Base-by-base conservation (phyloP, 1,140 invertebrate genomes). In the Heliconius melpomene region DNA sequence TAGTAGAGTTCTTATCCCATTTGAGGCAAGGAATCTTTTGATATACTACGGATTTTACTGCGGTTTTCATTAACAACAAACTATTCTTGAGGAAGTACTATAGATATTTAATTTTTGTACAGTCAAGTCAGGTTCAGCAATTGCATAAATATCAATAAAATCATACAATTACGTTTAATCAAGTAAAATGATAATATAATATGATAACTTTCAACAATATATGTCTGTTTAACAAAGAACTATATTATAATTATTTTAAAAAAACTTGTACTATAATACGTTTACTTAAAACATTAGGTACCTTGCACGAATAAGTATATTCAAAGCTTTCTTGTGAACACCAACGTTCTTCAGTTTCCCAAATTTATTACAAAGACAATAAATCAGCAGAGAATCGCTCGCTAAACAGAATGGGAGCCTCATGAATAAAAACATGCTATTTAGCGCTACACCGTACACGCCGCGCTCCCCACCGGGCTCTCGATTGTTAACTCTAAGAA, bases 361-460 rank as follows among this genome's bases (percentile, higher is more conserved):
- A 89, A 90, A 94, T 93, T 91, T 92, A 91, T 93, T 90, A 91
- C 88, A 82, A 87, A 89, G 86, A 90, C 90, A 87, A 89, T 94
- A 93, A 93, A 93, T 94, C 93, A 93, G 90, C 86, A 83, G 86
- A 88, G 87, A 88, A 87, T 90, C 86, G 89, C 91, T 90, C 88
- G 90, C 91, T 89, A 91, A 92, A 92, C 90, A 91, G 87, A 94
- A 92, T 90, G 88, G 89, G 88, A 89, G 85, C 81, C 91, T 94
- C 92, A 93, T 93, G 92, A 94, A 94, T 94, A 93, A 94, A 94
- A 92, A 93, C 93, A 93, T 92, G 85, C 90, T 94, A 94, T 94
- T 94, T 94, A 94, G 90, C 91, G 91, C 88, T 91, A 89, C 91
- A 46, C 40, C 5, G 40, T 46, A 46, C 3, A 88, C 86, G 88